A percentile compares a stretch with the other conserved stretches of the same genome.
phyloP scores from a whole-genome alignment of 2,113 vertebrate genomes.

The Eleginops maclovinus region DNA sequence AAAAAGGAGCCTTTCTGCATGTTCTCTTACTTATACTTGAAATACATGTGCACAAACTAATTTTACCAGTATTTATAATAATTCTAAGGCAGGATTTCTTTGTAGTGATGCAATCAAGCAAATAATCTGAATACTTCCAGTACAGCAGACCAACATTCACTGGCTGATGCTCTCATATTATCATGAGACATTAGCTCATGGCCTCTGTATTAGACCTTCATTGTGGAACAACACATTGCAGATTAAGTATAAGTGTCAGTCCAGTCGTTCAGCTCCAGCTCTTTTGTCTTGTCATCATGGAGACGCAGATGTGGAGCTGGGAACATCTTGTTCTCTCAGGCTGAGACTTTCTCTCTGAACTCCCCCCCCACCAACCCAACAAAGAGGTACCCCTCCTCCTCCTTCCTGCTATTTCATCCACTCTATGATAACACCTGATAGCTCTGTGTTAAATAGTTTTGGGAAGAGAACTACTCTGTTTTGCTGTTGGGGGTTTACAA shows the following conservation, averaged over 20 bases:
- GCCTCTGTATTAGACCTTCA: not conserved
- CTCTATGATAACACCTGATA: slow-evolving; percentile 17
- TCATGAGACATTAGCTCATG: not conserved
- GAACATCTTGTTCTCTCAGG: slow-evolving; percentile 66
- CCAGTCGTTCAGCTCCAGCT: not conserved
- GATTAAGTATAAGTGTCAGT: not conserved
- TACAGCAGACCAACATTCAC: not conserved
- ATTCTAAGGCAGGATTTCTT: not conserved
- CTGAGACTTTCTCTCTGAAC: slow-evolving; percentile 46
- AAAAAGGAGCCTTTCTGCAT: not conserved
- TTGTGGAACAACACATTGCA: not conserved
- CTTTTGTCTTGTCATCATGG: slow-evolving; percentile 42
- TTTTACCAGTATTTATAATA: too few relatives aligned
- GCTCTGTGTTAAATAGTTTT: not conserved
- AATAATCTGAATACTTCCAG: not conserved
- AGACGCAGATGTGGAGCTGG: slow-evolving; percentile 45
- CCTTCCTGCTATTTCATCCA: not conserved
- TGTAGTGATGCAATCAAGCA: not conserved
- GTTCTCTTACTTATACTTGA: not conserved
- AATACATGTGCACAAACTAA: not conserved
- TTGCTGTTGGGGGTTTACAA: slow-evolving; percentile 15
- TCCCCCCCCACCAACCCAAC: too few relatives aligned
- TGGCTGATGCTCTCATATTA: not conserved
- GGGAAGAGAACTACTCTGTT: not conserved
- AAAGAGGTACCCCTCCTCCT: slow-evolving; percentile 1